These are phyloP conservation scores for Phylloscopus collybita DNA, from an alignment of 2,797 vertebrate species.

Conservation along the genomic window DNA sequence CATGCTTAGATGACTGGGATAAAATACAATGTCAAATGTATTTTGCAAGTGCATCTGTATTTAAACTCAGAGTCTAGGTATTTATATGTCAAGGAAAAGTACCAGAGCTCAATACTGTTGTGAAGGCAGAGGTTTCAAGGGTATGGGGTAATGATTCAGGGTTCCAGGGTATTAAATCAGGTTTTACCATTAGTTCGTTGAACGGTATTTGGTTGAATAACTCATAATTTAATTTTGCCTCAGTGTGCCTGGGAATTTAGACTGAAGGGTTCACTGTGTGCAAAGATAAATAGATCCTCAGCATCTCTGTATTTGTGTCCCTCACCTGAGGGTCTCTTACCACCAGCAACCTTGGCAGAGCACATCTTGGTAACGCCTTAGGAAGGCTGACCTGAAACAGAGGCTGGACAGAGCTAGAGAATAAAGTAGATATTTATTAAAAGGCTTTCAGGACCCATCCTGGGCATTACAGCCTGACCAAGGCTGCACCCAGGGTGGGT, in stretches of 20 bases:
- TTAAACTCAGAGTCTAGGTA: neutral
- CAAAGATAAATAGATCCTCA: neutral
- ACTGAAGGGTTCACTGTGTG: neutral
- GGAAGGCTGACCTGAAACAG: too few relatives aligned
- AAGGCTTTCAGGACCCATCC: too few relatives aligned
- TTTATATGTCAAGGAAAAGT: neutral
- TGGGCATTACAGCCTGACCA: too few relatives aligned
- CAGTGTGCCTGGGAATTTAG: neutral
- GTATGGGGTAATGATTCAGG: neutral
- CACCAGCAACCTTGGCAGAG: neutral
- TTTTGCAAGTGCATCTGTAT: neutral
- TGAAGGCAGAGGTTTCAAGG: neutral
- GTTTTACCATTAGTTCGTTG: neutral
- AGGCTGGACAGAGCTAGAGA: too few relatives aligned
- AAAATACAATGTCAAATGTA: neutral
- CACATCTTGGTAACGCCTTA: neutral
- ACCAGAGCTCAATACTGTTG: neutral
- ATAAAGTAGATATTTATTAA: too few relatives aligned
- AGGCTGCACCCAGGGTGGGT: too few relatives aligned
- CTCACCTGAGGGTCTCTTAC: neutral
- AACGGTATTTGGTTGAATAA: neutral
- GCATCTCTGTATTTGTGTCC: neutral
- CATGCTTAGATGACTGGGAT: neutral
- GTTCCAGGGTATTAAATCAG: neutral
- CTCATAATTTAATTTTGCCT: neutral